Evolutionary conservation across 2,113 vertebrate genomes (phyloP).

Genomic region (Albula goreensis): DNA sequence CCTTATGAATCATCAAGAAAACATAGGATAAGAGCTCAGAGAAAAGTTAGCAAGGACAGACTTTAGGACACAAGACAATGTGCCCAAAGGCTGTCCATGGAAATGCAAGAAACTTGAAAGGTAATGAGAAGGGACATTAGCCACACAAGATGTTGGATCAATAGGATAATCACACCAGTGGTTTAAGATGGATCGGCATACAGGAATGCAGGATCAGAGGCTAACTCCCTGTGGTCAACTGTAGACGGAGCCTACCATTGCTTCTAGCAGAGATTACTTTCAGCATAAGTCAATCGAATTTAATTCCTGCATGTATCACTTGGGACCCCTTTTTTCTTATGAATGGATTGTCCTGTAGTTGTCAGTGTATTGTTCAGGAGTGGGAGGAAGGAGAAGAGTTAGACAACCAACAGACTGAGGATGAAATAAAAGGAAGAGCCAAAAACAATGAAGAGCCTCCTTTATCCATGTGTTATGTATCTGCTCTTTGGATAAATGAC

Average conservation of each 20-base stretch:
- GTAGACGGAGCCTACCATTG: neutral
- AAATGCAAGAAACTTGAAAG: neutral
- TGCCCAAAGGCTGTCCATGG: neutral
- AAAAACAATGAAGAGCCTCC: neutral
- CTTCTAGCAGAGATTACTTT: neutral
- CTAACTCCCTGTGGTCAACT: neutral
- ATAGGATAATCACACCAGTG: neutral
- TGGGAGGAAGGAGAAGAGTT: conserved; percentile 50
- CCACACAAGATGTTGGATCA: neutral
- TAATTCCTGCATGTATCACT: neutral
- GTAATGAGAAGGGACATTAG: neutral
- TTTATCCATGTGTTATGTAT: neutral
- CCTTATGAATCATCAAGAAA: neutral
- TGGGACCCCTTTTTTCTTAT: neutral
- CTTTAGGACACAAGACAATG: neutral
- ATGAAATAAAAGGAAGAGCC: neutral
- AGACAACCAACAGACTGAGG: conserved; percentile 38
- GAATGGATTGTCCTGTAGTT: neutral
- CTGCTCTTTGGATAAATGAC: neutral
- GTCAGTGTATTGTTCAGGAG: conserved; percentile 34
- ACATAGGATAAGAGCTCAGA: neutral
- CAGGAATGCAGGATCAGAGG: neutral
- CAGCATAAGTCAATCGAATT: neutral
- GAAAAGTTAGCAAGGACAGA: neutral
- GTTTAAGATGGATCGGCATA: neutral